Evolutionary conservation across 2,797 vertebrate genomes (phyloP).

Genomic region (Selene dorsalis): DNA sequence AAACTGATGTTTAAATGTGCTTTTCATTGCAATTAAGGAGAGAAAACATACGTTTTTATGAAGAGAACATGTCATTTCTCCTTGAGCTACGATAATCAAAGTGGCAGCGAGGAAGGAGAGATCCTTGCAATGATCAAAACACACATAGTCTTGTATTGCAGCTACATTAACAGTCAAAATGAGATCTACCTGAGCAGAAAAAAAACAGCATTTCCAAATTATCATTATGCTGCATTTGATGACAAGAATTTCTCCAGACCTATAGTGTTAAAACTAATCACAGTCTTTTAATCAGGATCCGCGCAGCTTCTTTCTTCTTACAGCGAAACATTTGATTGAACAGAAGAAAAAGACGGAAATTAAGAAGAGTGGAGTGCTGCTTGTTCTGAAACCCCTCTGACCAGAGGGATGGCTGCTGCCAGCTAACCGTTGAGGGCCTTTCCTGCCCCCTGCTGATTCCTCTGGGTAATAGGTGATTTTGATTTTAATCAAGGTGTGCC

Average conservation of each 20-base stretch:
- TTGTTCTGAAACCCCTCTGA: constrained; percentile 37
- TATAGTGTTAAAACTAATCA: constrained; percentile 40
- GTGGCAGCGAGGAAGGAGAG: neutral
- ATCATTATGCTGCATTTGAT: constrained; percentile 17
- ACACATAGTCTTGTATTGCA: neutral
- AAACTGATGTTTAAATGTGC: constrained; percentile 2
- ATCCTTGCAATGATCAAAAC: constrained; percentile 1
- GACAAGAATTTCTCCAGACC: constrained; percentile 3
- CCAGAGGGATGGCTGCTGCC: constrained; percentile 11
- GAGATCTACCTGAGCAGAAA: too few species aligned
- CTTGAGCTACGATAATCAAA: neutral
- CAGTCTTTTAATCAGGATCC: constrained; percentile 35
- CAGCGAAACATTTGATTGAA: constrained; percentile 25
- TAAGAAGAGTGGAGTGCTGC: constrained; percentile 26
- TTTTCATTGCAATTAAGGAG: neutral
- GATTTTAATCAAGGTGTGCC: constrained; percentile 7
- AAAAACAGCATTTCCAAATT: constrained; percentile 20
- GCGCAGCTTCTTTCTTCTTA: constrained; percentile 29
- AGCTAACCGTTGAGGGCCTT: constrained; percentile 56
- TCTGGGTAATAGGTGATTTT: constrained; percentile 23
- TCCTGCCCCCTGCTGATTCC: constrained; percentile 72
- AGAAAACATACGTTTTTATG: neutral
- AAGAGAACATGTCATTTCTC: constrained; percentile 3
- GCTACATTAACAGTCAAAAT: neutral
- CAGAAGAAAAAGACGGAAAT: constrained; percentile 25